Conservation (phyloP, 2,797 vertebrate genomes). For the Sylvia borin region DNA sequence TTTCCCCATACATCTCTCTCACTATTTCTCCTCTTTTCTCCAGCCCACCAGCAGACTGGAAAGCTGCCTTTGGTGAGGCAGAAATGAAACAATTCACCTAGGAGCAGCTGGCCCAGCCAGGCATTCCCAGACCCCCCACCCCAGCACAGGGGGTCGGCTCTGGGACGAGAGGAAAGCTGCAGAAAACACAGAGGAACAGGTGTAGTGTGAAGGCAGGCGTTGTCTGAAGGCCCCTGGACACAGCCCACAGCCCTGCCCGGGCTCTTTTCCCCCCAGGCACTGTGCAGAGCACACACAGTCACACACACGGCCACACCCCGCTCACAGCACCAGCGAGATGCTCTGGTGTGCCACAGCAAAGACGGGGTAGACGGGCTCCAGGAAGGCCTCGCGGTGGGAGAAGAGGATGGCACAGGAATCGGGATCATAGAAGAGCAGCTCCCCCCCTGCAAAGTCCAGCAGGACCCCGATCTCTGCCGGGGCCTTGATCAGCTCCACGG, state of each 20-base stretch:
- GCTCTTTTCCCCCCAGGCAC: neutral
- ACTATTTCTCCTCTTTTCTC: neutral
- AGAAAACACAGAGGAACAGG: neutral
- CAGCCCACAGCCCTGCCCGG: neutral
- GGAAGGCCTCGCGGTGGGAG: slow-evolving; percentile 75
- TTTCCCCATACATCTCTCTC: neutral
- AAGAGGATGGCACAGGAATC: slow-evolving; percentile 81
- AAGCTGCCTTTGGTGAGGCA: neutral
- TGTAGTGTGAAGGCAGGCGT: neutral
- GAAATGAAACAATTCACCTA: neutral
- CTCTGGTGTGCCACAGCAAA: slow-evolving; percentile 88
- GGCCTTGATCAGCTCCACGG: slow-evolving; percentile 77
- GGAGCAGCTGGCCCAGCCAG: neutral
- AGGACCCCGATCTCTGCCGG: slow-evolving; percentile 84
- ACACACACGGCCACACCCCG: neutral
- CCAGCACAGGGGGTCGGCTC: neutral
- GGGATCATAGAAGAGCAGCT: slow-evolving; percentile 87
- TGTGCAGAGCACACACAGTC: neutral
- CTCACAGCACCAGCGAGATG: slow-evolving; percentile 75
- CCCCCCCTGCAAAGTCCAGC: slow-evolving; percentile 85
- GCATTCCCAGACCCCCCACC: fast-evolving
- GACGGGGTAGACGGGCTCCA: slow-evolving; percentile 81
- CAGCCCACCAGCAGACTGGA: neutral
- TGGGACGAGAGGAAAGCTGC: neutral
- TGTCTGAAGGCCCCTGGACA: neutral